A percentile compares a stretch with the other conserved stretches of the same genome.
Conservation (phyloP, 1,140 invertebrate genomes). For the Catajapyx aquilonaris region DNA sequence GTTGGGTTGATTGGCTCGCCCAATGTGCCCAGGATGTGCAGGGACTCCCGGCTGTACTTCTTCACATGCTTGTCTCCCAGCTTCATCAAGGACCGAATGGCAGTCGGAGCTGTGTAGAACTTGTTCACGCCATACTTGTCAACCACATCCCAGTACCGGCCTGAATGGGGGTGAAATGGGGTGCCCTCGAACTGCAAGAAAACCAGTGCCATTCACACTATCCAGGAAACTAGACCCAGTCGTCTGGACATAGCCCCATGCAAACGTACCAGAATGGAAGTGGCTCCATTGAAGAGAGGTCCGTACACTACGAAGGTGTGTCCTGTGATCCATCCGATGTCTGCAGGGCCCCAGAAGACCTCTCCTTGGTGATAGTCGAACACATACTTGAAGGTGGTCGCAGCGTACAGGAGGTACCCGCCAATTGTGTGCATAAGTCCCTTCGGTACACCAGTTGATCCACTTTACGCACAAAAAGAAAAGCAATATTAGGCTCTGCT, state of each 20-base stretch:
- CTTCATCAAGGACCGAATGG: conserved; percentile 90
- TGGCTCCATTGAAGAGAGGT: conserved; percentile 79
- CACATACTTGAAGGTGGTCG: conserved; percentile 78
- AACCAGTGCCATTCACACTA: conserved; percentile 12
- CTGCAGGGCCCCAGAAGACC: conserved; percentile 97
- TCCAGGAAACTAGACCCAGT: neutral
- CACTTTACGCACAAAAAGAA: conserved; percentile 32
- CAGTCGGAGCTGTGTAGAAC: conserved; percentile 97
- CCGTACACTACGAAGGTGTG: conserved; percentile 93
- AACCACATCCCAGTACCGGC: conserved; percentile 78
- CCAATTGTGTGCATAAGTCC: conserved; percentile 85
- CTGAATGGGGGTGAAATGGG: conserved; percentile 67
- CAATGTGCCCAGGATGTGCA: conserved; percentile 79
- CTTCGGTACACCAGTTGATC: conserved; percentile 93
- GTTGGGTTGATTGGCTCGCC: conserved; percentile 96
- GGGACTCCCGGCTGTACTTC: conserved; percentile 37
- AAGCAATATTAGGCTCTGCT: too few species aligned
- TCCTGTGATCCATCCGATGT: conserved; percentile 95
- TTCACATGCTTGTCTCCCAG: conserved; percentile 55
- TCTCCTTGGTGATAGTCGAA: conserved; percentile 85
- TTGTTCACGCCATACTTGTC: conserved; percentile 88
- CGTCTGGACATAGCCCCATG: neutral
- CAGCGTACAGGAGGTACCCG: conserved; percentile 80
- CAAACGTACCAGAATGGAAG: conserved; percentile 61
- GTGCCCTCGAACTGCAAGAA: conserved; percentile 89